Conservation (phyloP, 2,797 vertebrate species). For the Garrulus glandarius region DNA sequence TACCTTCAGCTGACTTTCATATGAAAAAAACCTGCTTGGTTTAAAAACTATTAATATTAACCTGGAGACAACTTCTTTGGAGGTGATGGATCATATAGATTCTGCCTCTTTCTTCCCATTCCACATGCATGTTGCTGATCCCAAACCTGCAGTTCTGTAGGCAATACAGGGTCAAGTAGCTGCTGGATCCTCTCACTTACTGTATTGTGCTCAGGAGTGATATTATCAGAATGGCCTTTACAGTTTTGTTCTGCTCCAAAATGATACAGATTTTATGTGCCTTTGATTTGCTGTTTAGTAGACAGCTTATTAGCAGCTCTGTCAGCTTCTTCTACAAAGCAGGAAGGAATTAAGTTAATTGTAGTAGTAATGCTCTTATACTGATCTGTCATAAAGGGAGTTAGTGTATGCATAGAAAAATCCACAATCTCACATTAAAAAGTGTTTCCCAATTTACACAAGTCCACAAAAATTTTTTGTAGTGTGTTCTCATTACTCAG, state of each 20-base stretch:
- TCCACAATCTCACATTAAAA: not conserved
- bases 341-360: not conserved
- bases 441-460: not conserved
- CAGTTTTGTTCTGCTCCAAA: not conserved
- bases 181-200: not conserved
- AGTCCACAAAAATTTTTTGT: not conserved
- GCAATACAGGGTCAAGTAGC: rapidly evolving
- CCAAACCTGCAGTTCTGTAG: not conserved
- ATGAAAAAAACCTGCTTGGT: not conserved
- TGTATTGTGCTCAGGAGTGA: not conserved
- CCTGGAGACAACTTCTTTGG: not conserved
- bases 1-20: not conserved
- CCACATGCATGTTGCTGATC: not conserved
- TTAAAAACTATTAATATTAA: not conserved
- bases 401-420: not conserved
- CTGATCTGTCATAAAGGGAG: not conserved
- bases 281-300: not conserved
- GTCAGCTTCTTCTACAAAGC: not conserved
- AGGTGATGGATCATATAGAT: not conserved
- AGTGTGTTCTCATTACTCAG: not conserved
- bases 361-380: not conserved
- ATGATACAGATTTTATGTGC: not conserved
- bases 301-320: not conserved
- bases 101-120: not conserved
- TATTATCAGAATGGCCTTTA: not conserved